Percentiles rank a stretch among this genome's conserved stretches.
These are phyloP conservation scores for Tenualosa ilisha DNA, from an alignment of 2,797 vertebrate species.

Conservation along the genomic window DNA sequence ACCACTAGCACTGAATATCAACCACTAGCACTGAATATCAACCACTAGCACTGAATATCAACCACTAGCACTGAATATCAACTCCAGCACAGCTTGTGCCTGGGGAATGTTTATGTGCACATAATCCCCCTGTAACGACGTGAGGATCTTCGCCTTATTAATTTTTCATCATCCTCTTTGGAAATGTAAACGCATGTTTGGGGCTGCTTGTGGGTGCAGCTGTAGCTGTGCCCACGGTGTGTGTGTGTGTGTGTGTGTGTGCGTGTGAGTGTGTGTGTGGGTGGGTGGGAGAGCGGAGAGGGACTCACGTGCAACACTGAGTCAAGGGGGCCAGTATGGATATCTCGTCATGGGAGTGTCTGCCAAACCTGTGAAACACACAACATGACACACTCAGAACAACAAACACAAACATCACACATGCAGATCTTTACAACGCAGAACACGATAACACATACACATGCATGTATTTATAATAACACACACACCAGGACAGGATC, in stretches of 20 bases:
- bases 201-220: neutral
- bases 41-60: neutral
- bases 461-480: neutral
- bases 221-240: no score
- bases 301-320: slow-evolving; percentile 91
- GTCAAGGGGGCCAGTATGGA: slow-evolving; percentile 90
- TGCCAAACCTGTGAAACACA: slow-evolving; percentile 82
- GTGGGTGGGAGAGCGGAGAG: neutral
- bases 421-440: no score
- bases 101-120: neutral
- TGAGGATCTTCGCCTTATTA: neutral
- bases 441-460: neutral
- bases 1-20: neutral
- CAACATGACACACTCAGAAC: neutral
- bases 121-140: neutral
- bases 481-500: no score
- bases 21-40: neutral
- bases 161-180: neutral
- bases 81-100: neutral
- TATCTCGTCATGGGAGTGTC: slow-evolving; percentile 85
- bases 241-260: no score
- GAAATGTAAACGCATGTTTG: neutral
- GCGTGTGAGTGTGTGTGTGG: neutral
- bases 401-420: neutral
- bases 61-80: neutral